phyloP scores from a whole-genome alignment of 2,888 invertebrate species.

The Matsumyia berberina region DNA sequence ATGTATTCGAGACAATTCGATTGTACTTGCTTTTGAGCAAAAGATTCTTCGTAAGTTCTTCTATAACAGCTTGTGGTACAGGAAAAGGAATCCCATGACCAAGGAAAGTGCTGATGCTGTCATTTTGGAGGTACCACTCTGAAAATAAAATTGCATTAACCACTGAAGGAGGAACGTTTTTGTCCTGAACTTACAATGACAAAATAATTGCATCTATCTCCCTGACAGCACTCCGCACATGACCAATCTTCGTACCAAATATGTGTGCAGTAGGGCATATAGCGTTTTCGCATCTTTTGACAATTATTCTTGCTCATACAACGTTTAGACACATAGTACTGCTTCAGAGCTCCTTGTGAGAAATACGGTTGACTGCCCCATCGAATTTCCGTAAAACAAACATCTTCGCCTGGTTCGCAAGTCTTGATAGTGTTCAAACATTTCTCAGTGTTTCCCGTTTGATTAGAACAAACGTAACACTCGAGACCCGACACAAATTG shows the following conservation, averaged over 20 bases:
- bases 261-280: constrained; percentile 92
- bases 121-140: constrained; percentile 56
- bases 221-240: constrained; percentile 97
- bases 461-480: constrained; percentile 97
- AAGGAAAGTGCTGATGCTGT: neutral
- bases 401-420: constrained; percentile 91
- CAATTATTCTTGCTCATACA: constrained; percentile 94
- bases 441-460: constrained; percentile 96
- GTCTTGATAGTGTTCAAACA: constrained; percentile 96
- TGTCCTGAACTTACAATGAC: constrained; percentile 91
- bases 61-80: constrained; percentile 2
- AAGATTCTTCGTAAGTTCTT: neutral
- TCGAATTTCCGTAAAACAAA: constrained; percentile 90
- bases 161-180: neutral
- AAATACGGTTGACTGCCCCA: constrained; percentile 98
- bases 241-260: constrained; percentile 99
- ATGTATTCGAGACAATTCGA: constrained; percentile 36
- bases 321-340: constrained; percentile 95
- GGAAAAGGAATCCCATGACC: neutral
- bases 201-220: constrained; percentile 97
- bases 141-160: neutral
- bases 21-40: constrained; percentile 1
- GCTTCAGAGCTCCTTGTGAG: constrained; percentile 96
- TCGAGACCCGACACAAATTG: constrained; percentile 87
- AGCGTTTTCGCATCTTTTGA: constrained; percentile 88